Evolutionary conservation across 2,797 vertebrate species (phyloP), one percentile per base, ranked within the genome.

Genomic region (Pelochelys cantorii): DNA sequence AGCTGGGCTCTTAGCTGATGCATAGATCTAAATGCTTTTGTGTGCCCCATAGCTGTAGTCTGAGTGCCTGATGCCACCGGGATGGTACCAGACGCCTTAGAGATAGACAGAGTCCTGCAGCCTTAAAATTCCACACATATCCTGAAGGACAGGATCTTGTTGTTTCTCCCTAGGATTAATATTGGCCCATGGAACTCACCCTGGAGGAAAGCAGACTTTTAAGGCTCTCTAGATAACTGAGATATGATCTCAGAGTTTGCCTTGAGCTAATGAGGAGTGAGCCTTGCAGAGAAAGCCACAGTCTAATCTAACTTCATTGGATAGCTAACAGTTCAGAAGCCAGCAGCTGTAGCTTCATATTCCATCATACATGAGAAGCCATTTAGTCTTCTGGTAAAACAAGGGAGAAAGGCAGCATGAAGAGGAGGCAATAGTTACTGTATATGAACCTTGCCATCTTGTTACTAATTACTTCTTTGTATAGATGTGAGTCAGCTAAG

Each of bases 271-370:
- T 9, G 52, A 37, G 34, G 59, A 55, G 75, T 18, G 5, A 55
- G 54, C 62, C 34, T 27, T 55, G 52, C 83, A 1, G 54, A 81
- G 75, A 17, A 79, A 75, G 31, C 4, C n/a, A 20, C 9, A 68
- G 65, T 68, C 65, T 68, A 68, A 68, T 17, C 17, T n/a, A 34
- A 5, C 56, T 11, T 13, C 11, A 8, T 27, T 29, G 25, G 60
- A 25, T 27, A 56, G 59, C 18, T 0, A 2, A 54, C 74, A 4
- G 0, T 20, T 81, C 5, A 4, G 23, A 57, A 89, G 79, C 18
- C 53, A 0, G 77, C 22, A 25, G 13, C 11, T 27, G 53, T n/a
- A 54, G 79, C 34, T 3, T 17, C 17, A 0, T 0, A 0, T 56
- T 5, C 31, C 12, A 4, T 0, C 1, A 25, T 18, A 1, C 22